Evolutionary conservation across 2,888 invertebrate species (phyloP).

Genomic region (Crepidodera aurea): DNA sequence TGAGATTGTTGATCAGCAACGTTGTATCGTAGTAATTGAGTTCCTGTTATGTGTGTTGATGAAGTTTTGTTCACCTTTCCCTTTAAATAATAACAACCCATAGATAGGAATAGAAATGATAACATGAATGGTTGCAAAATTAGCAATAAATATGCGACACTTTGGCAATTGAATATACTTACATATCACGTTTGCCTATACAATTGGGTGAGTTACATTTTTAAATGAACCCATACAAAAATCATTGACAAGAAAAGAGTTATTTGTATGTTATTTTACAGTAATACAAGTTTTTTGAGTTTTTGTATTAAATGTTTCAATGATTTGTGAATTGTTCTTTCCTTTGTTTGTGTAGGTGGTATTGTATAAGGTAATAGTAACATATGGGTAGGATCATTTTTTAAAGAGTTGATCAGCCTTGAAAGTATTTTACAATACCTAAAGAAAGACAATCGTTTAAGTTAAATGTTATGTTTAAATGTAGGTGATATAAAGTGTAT

Average conservation of each 20-base stretch:
- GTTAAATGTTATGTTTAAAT: slow-evolving; percentile 27
- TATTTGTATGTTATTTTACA: neutral
- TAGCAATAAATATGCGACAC: slow-evolving; percentile 17
- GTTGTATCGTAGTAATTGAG: neutral
- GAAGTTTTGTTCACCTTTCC: slow-evolving; percentile 28
- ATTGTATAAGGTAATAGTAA: slow-evolving; percentile 18
- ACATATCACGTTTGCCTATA: slow-evolving; percentile 4
- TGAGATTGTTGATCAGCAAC: neutral
- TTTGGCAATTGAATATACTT: slow-evolving; percentile 15
- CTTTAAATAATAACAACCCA: slow-evolving; percentile 23
- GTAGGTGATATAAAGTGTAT: slow-evolving; percentile 15
- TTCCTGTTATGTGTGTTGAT: slow-evolving; percentile 23
- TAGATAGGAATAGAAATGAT: slow-evolving; percentile 24
- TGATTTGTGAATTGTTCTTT: neutral
- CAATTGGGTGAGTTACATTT: slow-evolving; percentile 13
- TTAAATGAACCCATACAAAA: neutral
- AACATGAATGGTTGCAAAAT: slow-evolving; percentile 30
- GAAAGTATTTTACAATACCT: slow-evolving; percentile 27
- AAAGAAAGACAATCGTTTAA: slow-evolving; percentile 21
- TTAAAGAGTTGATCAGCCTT: slow-evolving; percentile 24
- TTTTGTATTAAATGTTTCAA: neutral
- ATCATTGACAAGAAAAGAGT: neutral
- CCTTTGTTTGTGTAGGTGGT: slow-evolving; percentile 2
- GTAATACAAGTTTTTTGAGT: slow-evolving; percentile 3
- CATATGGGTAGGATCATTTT: slow-evolving; percentile 23